Evolutionary conservation across 2,113 vertebrate genomes (phyloP).

Genomic region (Tupaia chinensis): DNA sequence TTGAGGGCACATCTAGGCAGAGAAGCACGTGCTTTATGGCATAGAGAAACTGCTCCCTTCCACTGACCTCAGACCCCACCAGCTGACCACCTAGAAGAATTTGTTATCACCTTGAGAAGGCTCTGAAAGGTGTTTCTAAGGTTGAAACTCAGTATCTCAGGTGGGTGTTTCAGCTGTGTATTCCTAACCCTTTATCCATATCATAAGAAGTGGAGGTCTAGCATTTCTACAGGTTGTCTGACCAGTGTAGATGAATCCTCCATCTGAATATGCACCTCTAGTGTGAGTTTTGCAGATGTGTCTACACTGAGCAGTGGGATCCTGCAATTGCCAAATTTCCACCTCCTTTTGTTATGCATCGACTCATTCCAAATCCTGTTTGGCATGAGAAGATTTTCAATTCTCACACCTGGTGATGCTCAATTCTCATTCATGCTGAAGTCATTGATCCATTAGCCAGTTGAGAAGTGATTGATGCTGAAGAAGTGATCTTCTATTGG

Average conservation of each 20-base stretch:
- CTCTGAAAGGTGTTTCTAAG: conserved; percentile 66
- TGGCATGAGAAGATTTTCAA: conserved; percentile 51
- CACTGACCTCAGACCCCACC: not conserved
- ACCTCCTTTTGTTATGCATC: conserved; percentile 45
- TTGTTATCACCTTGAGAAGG: conserved; percentile 11
- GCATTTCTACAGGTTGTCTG: not conserved
- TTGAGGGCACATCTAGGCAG: conserved; percentile 62
- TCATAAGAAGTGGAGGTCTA: not conserved
- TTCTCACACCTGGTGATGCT: conserved; percentile 68
- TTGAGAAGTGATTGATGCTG: conserved; percentile 80
- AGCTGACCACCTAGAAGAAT: not conserved
- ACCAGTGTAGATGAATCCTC: not conserved
- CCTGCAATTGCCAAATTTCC: not conserved
- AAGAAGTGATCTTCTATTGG: conserved; percentile 86
- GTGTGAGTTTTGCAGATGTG: not conserved
- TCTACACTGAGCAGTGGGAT: not conserved
- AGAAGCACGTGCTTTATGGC: conserved; percentile 59
- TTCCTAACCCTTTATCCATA: conserved; percentile 25
- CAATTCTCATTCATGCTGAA: conserved; percentile 76
- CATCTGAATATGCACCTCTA: not conserved
- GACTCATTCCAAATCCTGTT: conserved; percentile 38
- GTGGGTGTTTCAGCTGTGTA: conserved; percentile 56
- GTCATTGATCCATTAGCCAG: conserved; percentile 66
- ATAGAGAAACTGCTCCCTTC: conserved; percentile 35
- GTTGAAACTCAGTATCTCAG: conserved; percentile 25